phyloP scores from a whole-genome alignment of 1,140 invertebrate genomes.

The Leucophenga varia region DNA sequence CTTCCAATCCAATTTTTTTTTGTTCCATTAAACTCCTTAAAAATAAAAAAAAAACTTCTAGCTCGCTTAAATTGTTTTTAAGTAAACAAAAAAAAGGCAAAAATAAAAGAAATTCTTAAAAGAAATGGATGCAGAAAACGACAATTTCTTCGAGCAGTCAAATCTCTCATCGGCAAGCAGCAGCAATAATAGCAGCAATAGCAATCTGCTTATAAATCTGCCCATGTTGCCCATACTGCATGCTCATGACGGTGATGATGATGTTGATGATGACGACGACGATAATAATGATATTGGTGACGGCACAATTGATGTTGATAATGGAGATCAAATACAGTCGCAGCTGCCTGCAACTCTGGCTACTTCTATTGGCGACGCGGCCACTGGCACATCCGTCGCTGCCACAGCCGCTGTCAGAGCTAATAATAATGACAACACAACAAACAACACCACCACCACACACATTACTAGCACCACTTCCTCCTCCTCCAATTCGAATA shows the following conservation, averaged over 20 bases:
- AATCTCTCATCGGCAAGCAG: conserved; percentile 43
- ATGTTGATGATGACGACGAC: neutral
- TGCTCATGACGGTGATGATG: conserved; percentile 12
- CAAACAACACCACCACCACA: neutral
- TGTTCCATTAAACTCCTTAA: too few species aligned
- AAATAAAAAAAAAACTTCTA: too few species aligned
- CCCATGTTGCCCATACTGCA: conserved; percentile 23
- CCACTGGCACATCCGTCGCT: neutral
- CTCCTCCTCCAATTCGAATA: too few species aligned
- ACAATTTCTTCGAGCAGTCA: conserved; percentile 29
- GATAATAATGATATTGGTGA: neutral
- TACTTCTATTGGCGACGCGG: conserved; percentile 9
- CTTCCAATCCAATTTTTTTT: too few species aligned
- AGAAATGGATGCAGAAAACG: conserved; percentile 26
- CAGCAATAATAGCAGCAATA: conserved; percentile 29
- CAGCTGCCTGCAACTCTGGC: conserved; percentile 14
- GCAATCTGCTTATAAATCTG: conserved; percentile 27
- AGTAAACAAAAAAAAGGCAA: neutral
- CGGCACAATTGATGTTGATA: conserved; percentile 12
- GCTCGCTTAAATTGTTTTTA: conserved; percentile 1
- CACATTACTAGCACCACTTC: neutral
- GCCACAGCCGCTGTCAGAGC: neutral
- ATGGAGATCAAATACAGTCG: too few species aligned
- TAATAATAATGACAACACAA: too few species aligned
- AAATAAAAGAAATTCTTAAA: neutral